Percentiles rank a stretch among this genome's conserved stretches.
Evolutionary conservation across 2,797 vertebrate species (phyloP).

Genomic region (Buceros bicornis): DNA sequence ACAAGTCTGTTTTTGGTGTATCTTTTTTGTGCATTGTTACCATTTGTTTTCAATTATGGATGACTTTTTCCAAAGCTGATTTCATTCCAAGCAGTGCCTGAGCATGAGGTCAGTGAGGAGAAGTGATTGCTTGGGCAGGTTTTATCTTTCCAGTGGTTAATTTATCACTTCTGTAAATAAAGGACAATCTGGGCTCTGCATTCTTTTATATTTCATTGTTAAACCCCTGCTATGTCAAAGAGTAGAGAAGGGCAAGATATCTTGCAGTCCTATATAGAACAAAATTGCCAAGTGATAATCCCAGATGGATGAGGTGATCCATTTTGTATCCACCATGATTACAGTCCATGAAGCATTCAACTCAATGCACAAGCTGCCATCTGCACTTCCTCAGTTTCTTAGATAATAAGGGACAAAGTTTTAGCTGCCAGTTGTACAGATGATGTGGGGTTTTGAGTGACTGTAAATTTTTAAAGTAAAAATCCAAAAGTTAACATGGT

Average conservation of each 20-base stretch:
- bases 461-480: conserved; percentile 5
- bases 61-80: conserved; percentile 30
- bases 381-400: conserved; percentile 31
- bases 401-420: not conserved
- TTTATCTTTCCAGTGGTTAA: conserved; percentile 60
- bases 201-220: conserved; percentile 16
- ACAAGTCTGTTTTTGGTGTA: not conserved
- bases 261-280: not conserved
- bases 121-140: conserved; percentile 32
- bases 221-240: not conserved
- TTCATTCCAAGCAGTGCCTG: conserved; percentile 39
- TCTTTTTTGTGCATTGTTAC: conserved; percentile 8
- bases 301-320: conserved; percentile 48
- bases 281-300: conserved; percentile 1
- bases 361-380: conserved; percentile 4
- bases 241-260: conserved; percentile 23
- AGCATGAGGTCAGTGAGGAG: conserved; percentile 51
- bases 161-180: conserved; percentile 59
- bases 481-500: not conserved
- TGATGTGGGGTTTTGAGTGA: conserved; percentile 10
- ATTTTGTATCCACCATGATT: conserved; percentile 18
- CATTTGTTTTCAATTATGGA: conserved; percentile 62
- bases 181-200: not conserved
- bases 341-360: conserved; percentile 3
- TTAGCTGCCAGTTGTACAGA: not conserved